Conservation (phyloP, 2,113 vertebrate species). For the Phaethon lepturus region DNA sequence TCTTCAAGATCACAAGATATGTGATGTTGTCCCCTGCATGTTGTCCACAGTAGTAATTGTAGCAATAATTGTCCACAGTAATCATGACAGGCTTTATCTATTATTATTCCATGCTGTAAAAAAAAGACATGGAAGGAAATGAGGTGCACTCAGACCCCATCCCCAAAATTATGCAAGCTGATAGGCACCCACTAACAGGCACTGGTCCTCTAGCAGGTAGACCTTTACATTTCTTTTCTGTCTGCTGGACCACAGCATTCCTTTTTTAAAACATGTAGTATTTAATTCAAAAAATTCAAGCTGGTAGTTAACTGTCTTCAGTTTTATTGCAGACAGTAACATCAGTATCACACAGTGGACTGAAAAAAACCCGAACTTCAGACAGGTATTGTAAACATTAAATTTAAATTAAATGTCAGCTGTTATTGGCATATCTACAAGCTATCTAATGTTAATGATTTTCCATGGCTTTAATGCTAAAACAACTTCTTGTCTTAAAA, state of each 20-base stretch:
- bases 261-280: neutral
- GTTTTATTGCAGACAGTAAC: neutral
- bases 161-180: neutral
- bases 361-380: rapidly evolving
- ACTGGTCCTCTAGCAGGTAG: neutral
- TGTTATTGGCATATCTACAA: neutral
- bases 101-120: neutral
- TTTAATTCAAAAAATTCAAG: neutral
- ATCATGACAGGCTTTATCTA: neutral
- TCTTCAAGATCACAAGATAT: neutral
- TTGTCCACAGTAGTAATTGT: neutral
- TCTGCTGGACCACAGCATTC: neutral
- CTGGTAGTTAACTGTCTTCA: neutral
- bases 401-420: neutral
- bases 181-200: rapidly evolving
- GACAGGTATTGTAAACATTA: neutral
- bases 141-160: neutral
- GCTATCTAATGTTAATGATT: neutral
- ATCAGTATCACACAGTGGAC: neutral
- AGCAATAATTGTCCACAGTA: neutral
- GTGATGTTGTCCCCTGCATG: neutral
- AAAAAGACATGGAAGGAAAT: neutral
- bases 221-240: neutral
- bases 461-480: neutral
- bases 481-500: neutral